Evolutionary conservation across 2,113 vertebrate species (phyloP).

Genomic region (Onychostoma macrolepis): DNA sequence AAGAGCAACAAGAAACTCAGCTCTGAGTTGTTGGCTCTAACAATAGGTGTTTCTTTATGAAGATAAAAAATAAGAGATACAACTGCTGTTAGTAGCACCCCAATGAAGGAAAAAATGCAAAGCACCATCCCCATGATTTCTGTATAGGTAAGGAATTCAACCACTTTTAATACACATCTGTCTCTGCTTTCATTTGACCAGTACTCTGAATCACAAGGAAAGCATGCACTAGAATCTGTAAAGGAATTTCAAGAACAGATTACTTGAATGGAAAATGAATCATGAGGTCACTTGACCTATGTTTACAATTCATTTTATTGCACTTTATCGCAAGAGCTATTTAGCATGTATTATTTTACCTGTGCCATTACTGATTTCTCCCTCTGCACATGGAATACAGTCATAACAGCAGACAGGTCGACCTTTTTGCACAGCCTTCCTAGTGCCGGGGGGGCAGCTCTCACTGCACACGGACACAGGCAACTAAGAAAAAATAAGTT

Average conservation of each 20-base stretch:
- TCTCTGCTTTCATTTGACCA: conserved; percentile 27
- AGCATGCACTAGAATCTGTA: conserved; percentile 59
- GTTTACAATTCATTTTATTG: background rate
- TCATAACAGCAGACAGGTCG: conserved; percentile 47
- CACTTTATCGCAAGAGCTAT: background rate
- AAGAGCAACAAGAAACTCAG: background rate
- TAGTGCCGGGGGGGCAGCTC: conserved; percentile 34
- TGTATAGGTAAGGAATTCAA: conserved; percentile 57
- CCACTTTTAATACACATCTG: conserved; percentile 52
- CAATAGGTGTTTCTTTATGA: conserved; percentile 57
- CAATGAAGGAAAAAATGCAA: conserved; percentile 44
- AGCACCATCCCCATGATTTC: conserved; percentile 60
- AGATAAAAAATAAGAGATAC: conserved; percentile 47
- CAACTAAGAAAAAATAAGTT: background rate
- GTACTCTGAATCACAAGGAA: conserved; percentile 37
- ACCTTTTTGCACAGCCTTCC: conserved; percentile 42
- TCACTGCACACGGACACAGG: conserved; percentile 43
- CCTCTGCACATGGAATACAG: conserved; percentile 31
- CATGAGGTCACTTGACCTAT: background rate
- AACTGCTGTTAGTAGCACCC: conserved; percentile 33
- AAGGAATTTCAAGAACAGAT: conserved; percentile 12
- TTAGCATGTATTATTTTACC: conserved; percentile 41
- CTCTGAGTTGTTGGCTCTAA: conserved; percentile 45
- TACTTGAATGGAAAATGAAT: background rate
- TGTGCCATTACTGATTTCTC: conserved; percentile 63